Base-by-base conservation (phyloP, 2,888 invertebrate species). In the Timandra comae region DNA sequence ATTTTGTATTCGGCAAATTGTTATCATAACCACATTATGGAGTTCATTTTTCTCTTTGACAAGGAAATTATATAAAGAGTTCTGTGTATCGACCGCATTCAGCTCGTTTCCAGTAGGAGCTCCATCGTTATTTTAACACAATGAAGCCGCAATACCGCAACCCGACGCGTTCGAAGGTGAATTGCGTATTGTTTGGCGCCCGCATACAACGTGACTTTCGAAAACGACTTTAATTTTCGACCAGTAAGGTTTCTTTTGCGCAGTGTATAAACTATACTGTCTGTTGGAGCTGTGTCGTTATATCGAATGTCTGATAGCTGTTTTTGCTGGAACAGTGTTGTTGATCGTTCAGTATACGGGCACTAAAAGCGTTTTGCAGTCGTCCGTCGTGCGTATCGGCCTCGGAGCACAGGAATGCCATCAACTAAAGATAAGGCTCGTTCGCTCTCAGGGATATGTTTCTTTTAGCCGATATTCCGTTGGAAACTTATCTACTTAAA, bases 121-220 rank as follows among this genome's bases (percentile, higher is more conserved):
- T 73, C 64, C 71, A 71, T 78, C 76, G 77, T 80, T 80, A 82
- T 75, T 77, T 74, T 68, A 81, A 78, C 80, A 85, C 84, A 84
- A 82, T 82, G 79, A 74, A 79, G 80, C 82, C 81, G 84, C 84
- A 80, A 81, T 74, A 82, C 84, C 84, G 82, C 84, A 84, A 85
- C 80, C 64, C 78, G 77, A 78, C 75, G 77, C 80, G 78, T 69
- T 73, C 78, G 84, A 80, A 84, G 82, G 82, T 82, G 84, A 84
- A 85, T 85, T 84, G 82, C 82, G 82, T 82, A 84, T 85, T 85
- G 84, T 85, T 84, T 69, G 73, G 63, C 63, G 70, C 80, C 75
- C 81, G 82, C 73, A 75, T 79, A 58, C 74, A 63, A 63, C 70
- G 68, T 68, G 69, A 73, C 80, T 78, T 74, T 70, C 70, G 72